Evolutionary conservation across 2,888 invertebrate species (phyloP).

Genomic region (Coleophora deauratella): DNA sequence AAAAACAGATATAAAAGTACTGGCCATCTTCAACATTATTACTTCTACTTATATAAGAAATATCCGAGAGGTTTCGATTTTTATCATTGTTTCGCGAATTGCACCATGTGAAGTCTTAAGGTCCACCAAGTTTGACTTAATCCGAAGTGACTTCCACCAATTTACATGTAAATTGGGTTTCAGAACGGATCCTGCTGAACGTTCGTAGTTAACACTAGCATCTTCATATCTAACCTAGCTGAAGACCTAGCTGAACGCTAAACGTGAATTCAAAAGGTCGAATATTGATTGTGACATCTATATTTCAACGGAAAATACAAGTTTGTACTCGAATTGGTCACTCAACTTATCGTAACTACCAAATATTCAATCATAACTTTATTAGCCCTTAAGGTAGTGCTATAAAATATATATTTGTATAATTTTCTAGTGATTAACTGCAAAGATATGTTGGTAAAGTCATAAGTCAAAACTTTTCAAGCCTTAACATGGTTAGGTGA

Average conservation of each 20-base stretch:
- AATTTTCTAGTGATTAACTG: constrained; percentile 5
- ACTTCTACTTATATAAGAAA: too few species aligned
- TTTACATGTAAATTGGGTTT: constrained; percentile 69
- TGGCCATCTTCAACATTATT: too few species aligned
- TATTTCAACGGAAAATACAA: constrained; percentile 14
- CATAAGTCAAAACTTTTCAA: constrained; percentile 35
- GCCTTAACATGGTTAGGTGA: constrained; percentile 25
- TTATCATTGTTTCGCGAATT: too few species aligned
- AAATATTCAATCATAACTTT: constrained; percentile 13
- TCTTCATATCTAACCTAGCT: constrained; percentile 17
- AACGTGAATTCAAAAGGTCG: constrained; percentile 3
- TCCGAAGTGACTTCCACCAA: constrained; percentile 56
- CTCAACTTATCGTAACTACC: constrained; percentile 28
- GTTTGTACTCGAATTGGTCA: constrained; percentile 34
- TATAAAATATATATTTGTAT: constrained; percentile 21
- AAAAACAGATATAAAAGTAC: too few species aligned
- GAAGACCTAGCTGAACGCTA: not conserved
- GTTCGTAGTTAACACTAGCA: constrained; percentile 46
- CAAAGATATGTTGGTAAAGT: constrained; percentile 13
- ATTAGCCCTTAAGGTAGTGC: constrained; percentile 14
- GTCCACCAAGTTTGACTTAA: constrained; percentile 52
- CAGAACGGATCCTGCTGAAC: constrained; percentile 52
- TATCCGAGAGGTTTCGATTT: too few species aligned
- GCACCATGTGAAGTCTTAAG: constrained; percentile 12
- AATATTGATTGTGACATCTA: constrained; percentile 10